phyloP scores from a whole-genome alignment of 2,888 invertebrate genomes.

The Monoplex corrugatus region DNA sequence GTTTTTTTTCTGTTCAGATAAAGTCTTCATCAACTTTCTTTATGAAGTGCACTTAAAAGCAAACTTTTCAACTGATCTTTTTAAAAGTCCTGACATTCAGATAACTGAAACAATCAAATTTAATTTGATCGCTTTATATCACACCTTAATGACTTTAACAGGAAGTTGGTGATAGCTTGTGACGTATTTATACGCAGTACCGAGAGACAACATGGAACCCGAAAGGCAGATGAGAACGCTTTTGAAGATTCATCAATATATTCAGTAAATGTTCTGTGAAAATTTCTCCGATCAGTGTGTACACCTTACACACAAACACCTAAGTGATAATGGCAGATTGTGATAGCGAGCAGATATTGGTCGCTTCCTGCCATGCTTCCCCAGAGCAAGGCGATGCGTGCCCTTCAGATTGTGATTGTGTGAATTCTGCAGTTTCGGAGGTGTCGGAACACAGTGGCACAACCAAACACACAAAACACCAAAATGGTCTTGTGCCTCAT shows the following conservation, averaged over 20 bases:
- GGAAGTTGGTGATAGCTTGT: conserved; percentile 38
- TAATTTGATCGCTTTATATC: background rate
- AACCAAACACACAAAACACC: conserved; percentile 62
- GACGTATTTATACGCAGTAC: conserved; percentile 14
- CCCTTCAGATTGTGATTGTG: background rate
- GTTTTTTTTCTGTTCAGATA: background rate
- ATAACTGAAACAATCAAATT: background rate
- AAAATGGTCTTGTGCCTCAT: conserved; percentile 65
- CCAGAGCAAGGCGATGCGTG: conserved; percentile 38
- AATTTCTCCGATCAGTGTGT: conserved; percentile 23
- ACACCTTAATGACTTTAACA: conserved; percentile 10
- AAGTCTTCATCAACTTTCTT: background rate
- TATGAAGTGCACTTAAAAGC: background rate
- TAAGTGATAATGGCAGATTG: conserved; percentile 44
- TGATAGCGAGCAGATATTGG: conserved; percentile 40
- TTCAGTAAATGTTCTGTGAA: conserved; percentile 12
- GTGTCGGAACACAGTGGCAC: conserved; percentile 52
- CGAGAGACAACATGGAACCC: conserved; percentile 48
- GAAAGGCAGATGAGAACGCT: background rate
- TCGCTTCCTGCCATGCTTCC: conserved; percentile 2
- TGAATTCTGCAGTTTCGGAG: background rate
- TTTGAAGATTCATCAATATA: background rate
- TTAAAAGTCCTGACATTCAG: background rate
- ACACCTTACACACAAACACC: background rate
- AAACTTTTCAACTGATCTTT: background rate